phyloP scores from a whole-genome alignment of 2,888 invertebrate species.

The Trissolcus japonicus region DNA sequence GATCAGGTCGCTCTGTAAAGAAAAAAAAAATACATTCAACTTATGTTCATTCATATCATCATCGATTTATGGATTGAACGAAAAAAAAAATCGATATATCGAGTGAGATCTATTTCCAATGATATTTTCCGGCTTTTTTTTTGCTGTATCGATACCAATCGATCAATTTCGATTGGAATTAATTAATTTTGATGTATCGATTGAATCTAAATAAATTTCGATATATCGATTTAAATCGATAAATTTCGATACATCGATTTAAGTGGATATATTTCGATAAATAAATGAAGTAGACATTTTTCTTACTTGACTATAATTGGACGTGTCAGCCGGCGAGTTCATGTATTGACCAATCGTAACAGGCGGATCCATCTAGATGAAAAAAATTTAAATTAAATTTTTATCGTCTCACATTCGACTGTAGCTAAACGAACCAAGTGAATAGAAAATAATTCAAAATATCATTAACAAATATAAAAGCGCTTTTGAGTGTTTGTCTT shows the following conservation, averaged over 20 bases:
- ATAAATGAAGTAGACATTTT: too few species aligned
- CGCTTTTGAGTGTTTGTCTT: not conserved
- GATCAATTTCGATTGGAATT: not conserved
- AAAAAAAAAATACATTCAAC: not conserved
- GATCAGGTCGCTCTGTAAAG: constrained; percentile 70
- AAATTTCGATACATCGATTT: too few species aligned
- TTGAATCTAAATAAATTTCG: not conserved
- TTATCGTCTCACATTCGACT: constrained; percentile 1
- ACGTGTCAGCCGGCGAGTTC: constrained; percentile 74
- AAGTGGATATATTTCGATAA: too few species aligned
- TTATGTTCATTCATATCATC: too few species aligned
- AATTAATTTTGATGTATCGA: not conserved
- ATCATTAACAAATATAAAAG: not conserved
- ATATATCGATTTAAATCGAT: not conserved
- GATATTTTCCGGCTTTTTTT: too few species aligned
- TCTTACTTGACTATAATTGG: constrained; percentile 74
- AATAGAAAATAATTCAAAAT: constrained; percentile 3
- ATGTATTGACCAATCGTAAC: constrained; percentile 75
- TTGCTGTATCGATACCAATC: not conserved
- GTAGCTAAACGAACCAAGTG: not conserved
- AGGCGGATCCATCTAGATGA: constrained; percentile 78
- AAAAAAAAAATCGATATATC: not conserved
- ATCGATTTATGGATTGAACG: too few species aligned
- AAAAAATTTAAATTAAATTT: constrained; percentile 38
- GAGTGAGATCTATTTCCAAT: too few species aligned